Conservation (phyloP, 2,113 vertebrate species). For the Ictidomys tridecemlineatus region DNA sequence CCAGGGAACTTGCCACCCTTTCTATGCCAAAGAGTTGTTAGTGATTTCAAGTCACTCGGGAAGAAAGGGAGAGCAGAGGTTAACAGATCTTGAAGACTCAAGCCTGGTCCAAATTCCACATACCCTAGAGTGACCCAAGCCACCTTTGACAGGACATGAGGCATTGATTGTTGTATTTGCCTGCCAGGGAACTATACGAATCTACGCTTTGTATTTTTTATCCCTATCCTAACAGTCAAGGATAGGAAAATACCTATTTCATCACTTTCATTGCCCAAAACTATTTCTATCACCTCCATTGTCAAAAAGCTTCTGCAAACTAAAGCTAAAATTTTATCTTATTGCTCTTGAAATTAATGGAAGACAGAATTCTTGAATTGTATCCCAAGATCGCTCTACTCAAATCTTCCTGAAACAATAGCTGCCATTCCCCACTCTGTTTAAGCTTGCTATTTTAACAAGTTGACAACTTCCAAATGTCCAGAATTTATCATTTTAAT, state of each 20-base stretch:
- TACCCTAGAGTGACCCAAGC: background rate
- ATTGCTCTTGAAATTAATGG: conserved; percentile 41
- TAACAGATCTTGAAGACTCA: background rate
- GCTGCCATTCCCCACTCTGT: background rate
- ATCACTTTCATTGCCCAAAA: background rate
- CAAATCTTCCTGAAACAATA: conserved; percentile 24
- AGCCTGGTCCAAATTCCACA: background rate
- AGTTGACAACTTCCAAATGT: conserved; percentile 12
- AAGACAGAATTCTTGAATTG: conserved; percentile 15
- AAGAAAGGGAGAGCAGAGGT: background rate
- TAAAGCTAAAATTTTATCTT: conserved; percentile 43
- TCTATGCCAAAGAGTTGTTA: background rate
- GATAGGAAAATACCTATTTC: background rate
- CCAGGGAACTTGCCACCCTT: background rate
- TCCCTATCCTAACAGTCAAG: background rate
- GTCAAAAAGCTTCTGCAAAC: conserved; percentile 35
- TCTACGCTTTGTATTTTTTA: background rate
- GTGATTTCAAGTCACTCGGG: background rate
- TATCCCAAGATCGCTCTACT: conserved; percentile 1
- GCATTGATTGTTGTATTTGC: background rate
- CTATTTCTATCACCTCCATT: background rate
- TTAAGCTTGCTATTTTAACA: conserved; percentile 46
- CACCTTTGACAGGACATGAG: background rate
- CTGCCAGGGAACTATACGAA: background rate
- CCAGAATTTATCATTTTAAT: conserved; percentile 45